These are phyloP conservation scores for Hipposideros armiger DNA, from an alignment of 2,113 vertebrate species.

Conservation along the genomic window DNA sequence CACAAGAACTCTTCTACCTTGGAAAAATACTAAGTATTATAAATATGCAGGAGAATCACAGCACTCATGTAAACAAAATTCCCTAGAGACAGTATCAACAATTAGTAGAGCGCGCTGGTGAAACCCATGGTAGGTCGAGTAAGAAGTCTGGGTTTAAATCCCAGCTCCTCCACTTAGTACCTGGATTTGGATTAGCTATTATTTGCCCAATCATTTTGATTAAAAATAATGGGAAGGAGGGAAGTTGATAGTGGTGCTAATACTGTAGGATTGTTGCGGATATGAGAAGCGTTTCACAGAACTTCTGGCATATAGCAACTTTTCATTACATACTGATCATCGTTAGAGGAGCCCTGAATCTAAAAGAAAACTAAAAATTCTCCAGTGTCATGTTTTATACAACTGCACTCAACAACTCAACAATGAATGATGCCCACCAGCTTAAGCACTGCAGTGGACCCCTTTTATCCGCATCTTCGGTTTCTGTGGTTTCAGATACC, in stretches of 20 bases:
- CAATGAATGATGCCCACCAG: not conserved
- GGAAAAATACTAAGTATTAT: slow-evolving; percentile 1
- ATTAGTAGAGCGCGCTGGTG: not conserved
- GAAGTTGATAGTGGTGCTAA: not conserved
- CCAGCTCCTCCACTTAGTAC: not conserved
- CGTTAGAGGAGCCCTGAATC: not conserved
- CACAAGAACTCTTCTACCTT: slow-evolving; percentile 9
- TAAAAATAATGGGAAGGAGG: slow-evolving; percentile 8
- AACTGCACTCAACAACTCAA: not conserved
- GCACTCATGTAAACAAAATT: not conserved
- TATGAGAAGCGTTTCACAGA: not conserved
- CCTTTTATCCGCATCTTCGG: not conserved
- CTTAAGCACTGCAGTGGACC: no score
- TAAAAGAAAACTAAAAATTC: not conserved
- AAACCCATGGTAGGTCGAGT: not conserved
- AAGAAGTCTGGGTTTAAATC: slow-evolving; percentile 28
- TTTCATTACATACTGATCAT: not conserved
- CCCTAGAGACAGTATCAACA: slow-evolving; percentile 37
- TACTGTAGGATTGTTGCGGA: not conserved
- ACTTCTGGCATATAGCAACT: not conserved
- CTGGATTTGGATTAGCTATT: not conserved
- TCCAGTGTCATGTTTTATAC: not conserved
- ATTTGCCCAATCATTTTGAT: slow-evolving; percentile 19
- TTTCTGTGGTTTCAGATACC: no score
- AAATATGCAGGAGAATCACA: slow-evolving; percentile 13